Percentiles rank a stretch among this genome's conserved stretches.
phyloP scores from a whole-genome alignment of 2,113 vertebrate genomes.

The Coturnix japonica region DNA sequence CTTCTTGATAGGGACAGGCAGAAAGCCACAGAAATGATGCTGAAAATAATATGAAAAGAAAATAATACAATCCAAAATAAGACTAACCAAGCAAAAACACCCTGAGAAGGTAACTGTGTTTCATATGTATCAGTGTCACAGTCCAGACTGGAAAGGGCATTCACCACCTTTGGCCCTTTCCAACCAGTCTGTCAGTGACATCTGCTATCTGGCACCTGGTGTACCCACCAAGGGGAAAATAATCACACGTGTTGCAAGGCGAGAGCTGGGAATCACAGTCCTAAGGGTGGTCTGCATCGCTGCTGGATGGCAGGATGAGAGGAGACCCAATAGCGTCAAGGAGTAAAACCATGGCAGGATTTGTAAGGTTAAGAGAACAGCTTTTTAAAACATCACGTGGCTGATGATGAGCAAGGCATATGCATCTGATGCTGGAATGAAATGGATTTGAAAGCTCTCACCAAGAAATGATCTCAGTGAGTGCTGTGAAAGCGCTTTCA shows the following conservation, averaged over 20 bases:
- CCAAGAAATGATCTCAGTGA: neutral
- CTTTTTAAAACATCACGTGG: neutral
- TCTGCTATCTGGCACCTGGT: conserved; percentile 1
- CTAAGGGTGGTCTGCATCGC: neutral
- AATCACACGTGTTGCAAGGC: neutral
- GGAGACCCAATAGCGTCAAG: neutral
- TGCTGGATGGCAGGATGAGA: neutral
- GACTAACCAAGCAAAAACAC: neutral
- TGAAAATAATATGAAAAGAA: neutral
- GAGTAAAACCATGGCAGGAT: neutral
- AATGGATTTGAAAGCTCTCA: neutral
- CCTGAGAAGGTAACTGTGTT: neutral
- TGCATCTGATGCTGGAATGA: neutral
- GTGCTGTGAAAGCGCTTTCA: neutral
- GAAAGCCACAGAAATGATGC: neutral
- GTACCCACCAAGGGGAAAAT: neutral
- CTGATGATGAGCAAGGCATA: neutral
- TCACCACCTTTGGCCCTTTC: neutral
- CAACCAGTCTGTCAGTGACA: neutral
- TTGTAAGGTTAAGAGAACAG: neutral
- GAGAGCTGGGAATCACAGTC: neutral
- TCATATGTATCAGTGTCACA: neutral
- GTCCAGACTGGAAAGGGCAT: neutral
- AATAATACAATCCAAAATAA: neutral
- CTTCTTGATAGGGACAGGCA: neutral